Conservation (phyloP, 2,113 vertebrate species). For the Meriones unguiculatus region DNA sequence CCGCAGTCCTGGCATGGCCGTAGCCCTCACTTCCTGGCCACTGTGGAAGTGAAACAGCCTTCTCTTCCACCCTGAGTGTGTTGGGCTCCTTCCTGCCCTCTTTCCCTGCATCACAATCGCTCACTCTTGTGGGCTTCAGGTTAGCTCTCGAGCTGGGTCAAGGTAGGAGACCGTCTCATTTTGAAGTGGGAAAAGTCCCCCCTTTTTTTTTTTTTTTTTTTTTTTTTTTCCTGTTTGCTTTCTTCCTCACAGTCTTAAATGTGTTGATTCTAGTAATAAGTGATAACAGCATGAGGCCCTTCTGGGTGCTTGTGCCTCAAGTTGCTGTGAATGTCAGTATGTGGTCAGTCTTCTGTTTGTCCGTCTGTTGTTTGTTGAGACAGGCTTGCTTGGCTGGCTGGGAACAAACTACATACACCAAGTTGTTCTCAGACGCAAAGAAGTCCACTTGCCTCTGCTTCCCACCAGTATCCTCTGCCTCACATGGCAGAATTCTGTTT, state of each 20-base stretch:
- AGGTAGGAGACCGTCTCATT: neutral
- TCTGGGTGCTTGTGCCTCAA: neutral
- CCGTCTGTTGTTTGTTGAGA: neutral
- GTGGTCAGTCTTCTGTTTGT: neutral
- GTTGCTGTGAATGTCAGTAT: neutral
- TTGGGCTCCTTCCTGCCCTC: neutral
- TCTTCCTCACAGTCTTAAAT: neutral
- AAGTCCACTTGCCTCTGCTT: neutral
- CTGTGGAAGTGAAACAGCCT: neutral
- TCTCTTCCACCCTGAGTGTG: neutral
- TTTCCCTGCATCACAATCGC: too few relatives aligned
- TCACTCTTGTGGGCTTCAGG: neutral
- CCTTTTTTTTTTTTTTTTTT: neutral
- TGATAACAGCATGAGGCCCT: neutral
- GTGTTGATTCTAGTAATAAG: neutral
- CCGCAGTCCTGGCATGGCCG: neutral
- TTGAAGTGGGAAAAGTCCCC: neutral
- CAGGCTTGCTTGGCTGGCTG: neutral
- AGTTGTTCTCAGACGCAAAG: neutral
- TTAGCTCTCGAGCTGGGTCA: neutral
- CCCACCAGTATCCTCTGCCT: neutral
- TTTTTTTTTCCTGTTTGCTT: neutral
- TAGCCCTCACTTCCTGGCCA: neutral
- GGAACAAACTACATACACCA: neutral
- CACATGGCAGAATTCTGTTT: neutral